Evolutionary conservation across 2,888 invertebrate species (phyloP).

Genomic region (Cheilosia pagana): DNA sequence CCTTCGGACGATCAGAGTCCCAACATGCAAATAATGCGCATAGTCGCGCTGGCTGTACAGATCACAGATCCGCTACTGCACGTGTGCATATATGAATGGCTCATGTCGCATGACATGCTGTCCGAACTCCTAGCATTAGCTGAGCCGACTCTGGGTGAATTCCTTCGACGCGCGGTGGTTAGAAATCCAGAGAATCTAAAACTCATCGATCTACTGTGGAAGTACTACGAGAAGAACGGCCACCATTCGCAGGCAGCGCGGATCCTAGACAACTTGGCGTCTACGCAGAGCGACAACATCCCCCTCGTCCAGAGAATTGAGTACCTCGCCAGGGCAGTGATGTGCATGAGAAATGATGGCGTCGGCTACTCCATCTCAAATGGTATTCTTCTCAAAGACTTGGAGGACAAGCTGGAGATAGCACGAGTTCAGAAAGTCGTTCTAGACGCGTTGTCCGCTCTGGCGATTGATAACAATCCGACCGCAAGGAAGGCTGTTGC

Average conservation of each 20-base stretch:
- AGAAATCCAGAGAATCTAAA: conserved; percentile 86
- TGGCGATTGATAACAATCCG: conserved; percentile 83
- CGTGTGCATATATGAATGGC: conserved; percentile 96
- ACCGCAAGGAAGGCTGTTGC: conserved; percentile 87
- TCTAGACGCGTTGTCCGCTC: conserved; percentile 86
- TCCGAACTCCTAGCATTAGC: conserved; percentile 87
- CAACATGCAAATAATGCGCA: conserved; percentile 84
- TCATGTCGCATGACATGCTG: conserved; percentile 90
- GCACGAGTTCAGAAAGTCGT: conserved; percentile 91
- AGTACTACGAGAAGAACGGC: conserved; percentile 95
- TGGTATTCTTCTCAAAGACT: conserved; percentile 92
- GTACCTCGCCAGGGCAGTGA: conserved; percentile 96
- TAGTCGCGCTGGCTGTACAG: conserved; percentile 88
- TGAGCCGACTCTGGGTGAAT: conserved; percentile 83
- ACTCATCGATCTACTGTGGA: conserved; percentile 95
- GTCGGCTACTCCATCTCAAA: conserved; percentile 89
- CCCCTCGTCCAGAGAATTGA: conserved; percentile 92
- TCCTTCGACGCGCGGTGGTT: conserved; percentile 82
- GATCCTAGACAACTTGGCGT: conserved; percentile 93
- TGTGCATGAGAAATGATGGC: conserved; percentile 96
- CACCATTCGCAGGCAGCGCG: conserved; percentile 97
- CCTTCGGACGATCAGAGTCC: conserved; percentile 77
- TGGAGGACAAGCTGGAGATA: conserved; percentile 96
- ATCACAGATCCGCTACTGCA: conserved; percentile 94
- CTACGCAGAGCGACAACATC: conserved; percentile 87